These are phyloP conservation scores for Leptopilina drosophilae DNA, from an alignment of 2,888 invertebrate genomes.

Conservation along the genomic window DNA sequence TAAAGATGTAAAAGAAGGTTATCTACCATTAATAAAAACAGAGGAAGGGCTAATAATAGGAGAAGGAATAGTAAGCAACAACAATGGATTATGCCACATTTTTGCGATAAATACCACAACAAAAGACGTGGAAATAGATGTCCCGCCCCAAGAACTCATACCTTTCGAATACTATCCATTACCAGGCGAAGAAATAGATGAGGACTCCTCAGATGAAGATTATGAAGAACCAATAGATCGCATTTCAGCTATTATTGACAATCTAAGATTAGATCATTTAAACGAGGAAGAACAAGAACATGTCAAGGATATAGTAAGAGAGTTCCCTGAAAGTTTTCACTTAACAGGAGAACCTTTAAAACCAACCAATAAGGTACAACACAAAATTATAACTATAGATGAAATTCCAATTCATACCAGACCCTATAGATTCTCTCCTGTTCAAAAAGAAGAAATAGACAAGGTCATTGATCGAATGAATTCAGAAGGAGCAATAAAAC, in stretches of 20 bases:
- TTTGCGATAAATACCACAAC: not conserved
- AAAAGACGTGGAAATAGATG: not conserved
- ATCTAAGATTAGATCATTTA: not conserved
- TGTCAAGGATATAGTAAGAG: not conserved
- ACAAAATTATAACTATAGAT: slow-evolving; percentile 1
- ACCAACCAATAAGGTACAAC: slow-evolving; percentile 30
- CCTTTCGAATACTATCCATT: not conserved
- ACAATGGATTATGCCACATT: not conserved
- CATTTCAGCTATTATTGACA: not conserved
- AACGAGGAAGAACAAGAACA: not conserved
- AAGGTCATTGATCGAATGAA: not conserved
- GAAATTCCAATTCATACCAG: not conserved
- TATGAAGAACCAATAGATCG: not conserved
- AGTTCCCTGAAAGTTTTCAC: slow-evolving; percentile 40
- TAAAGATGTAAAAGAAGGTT: not conserved
- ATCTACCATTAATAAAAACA: not conserved
- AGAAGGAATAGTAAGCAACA: not conserved
- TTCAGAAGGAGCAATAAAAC: slow-evolving; percentile 22
- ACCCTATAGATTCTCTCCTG: slow-evolving; percentile 38
- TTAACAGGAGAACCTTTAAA: slow-evolving; percentile 41
- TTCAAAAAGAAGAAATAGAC: not conserved
- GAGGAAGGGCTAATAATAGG: not conserved
- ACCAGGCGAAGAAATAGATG: not conserved
- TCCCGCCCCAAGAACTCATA: not conserved
- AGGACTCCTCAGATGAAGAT: not conserved